Base-by-base conservation (phyloP, 1,140 invertebrate genomes). In the Drosophila carrolli region DNA sequence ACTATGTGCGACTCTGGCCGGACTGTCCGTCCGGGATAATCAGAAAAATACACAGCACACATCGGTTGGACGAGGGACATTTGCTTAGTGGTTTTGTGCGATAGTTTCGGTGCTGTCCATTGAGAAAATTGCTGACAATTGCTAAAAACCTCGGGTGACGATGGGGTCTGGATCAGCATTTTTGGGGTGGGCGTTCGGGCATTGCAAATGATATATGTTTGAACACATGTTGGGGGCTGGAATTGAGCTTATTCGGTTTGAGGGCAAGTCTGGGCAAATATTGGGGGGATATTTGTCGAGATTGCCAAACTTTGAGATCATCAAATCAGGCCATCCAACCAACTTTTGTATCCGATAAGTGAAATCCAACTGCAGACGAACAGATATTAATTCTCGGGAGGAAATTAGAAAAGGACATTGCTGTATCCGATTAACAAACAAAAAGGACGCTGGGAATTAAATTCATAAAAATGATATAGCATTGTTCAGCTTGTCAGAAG, bases 371-470 rank as follows among this genome's bases (percentile, higher is more conserved):
- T 47, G 23, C 37, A 74, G 44, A 58, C 53, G 37, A 48, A 65
- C 58, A 81, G 53, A 63, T 63, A 72, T 73, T 81, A 78, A 79
- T 66, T 51, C 66, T 66, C 41, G 38, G 27, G 27, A 71, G 85
- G 85, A 90, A 90, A 90, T 90, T 86, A 81, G 86, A 90, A 90
- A 40, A 90, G 85, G 85, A 90, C 81, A 90, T 90, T 90, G 85
- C 86, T 90, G 85, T 84, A 75, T 89, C 85, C 85, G 84, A 84
- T 16, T 40, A 37, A 62, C 54, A 74, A 82, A 77, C 44, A 65
- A 61, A 38, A 73, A 70, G 77, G 81, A 85, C 84, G 78, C 81
- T 85, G 75, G 58, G 86, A 83, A 91, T 91, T 86, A 91, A 89
- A 91, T 91, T 59, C 71, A 90, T 83, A 91, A 83, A 90, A 86